Conservation (phyloP, 1,140 invertebrate species). For the Drosophila sturtevanti region DNA sequence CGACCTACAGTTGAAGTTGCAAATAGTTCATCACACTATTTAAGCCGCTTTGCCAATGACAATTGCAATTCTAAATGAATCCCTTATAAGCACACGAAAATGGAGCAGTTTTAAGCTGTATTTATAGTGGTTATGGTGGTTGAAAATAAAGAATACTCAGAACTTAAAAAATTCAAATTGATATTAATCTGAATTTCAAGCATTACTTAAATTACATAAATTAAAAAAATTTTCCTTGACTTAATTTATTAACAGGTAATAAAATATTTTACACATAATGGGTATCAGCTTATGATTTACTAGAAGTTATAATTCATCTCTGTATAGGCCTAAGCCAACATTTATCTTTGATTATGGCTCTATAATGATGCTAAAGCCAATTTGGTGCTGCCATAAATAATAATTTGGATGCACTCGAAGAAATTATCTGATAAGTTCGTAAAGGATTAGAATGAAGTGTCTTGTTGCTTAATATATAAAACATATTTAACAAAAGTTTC, state of each 20-base stretch:
- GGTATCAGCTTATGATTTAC: neutral
- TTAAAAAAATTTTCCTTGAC: too few species aligned
- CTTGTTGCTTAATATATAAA: too few species aligned
- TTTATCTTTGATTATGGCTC: neutral
- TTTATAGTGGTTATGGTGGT: too few species aligned
- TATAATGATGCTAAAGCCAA: neutral
- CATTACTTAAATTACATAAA: too few species aligned
- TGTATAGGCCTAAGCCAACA: neutral
- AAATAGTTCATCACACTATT: constrained; percentile 21
- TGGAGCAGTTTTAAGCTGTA: neutral
- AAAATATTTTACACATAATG: neutral
- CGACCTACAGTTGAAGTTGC: constrained; percentile 8
- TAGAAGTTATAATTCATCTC: neutral
- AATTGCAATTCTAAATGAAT: constrained; percentile 25
- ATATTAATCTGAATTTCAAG: too few species aligned
- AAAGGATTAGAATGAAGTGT: too few species aligned
- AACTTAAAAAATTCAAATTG: too few species aligned
- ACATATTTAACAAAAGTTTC: too few species aligned
- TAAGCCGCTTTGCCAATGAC: constrained; percentile 20
- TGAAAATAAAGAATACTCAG: too few species aligned
- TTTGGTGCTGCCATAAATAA: neutral
- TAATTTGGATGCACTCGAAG: neutral
- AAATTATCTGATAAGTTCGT: neutral
- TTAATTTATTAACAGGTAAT: too few species aligned
- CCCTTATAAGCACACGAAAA: neutral